Base-by-base conservation (phyloP, 2,113 vertebrate species). In the Accipiter cooperii region DNA sequence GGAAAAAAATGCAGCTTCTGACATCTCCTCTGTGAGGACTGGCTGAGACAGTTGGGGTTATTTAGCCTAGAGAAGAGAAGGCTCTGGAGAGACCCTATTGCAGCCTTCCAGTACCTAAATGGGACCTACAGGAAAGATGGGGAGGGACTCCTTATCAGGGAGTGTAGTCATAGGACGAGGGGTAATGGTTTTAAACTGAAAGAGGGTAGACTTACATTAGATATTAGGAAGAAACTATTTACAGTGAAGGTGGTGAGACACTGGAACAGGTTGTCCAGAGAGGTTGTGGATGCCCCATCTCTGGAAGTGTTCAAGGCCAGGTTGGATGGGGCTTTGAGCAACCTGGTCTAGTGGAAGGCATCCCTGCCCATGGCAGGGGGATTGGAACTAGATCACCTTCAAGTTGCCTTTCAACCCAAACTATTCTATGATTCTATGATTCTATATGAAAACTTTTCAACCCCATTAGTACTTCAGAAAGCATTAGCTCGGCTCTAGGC, bases 211-310 rank as follows among this genome's bases (percentile, higher is more conserved):
- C 78, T 54, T 77, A 54, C 5, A 29, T n/a, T 58, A 68, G 12
- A 8, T 31, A 10, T 36, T 16, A 52, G 17, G 18, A 34, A 34
- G 25, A 44, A 31, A 34, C 47, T 70, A 17, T 85, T 79, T 13
- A 8, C 9, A 14, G 3, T 42, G 19, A 73, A 33, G 17, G 17
- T 31, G 36, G 6, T 17, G 20, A 84, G 33, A 4, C 6, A 4
- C 6, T 46, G 46, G 5, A 12, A 34, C 8, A 52, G 1, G 12
- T 42, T 88, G 25, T 22, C 8, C 25, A 24, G 54, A 31, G 54
- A 34, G 3, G 17, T 0, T 33, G 38, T 55, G 51, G 29, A 17
- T 55, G 11, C 2, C 17, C 9, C 5, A 1, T 80, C 13, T 16
- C 21, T 61, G 12, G 11, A 31, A 44, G 17, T 14, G 25, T 46